Evolutionary conservation across 1,140 invertebrate genomes (phyloP).

Genomic region (Drosophila fuyamai): DNA sequence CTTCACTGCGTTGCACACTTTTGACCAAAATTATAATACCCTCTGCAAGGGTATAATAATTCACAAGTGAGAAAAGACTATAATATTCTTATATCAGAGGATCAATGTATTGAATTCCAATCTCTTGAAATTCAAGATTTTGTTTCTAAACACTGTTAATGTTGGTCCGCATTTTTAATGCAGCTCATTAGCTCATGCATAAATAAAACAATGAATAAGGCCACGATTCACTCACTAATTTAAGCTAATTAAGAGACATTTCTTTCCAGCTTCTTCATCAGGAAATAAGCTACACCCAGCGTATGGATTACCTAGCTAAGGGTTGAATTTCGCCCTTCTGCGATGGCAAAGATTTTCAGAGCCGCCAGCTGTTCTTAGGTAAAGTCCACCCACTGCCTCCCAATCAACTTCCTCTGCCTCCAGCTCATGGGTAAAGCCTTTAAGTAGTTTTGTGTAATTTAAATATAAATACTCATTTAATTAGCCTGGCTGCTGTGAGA

Average conservation of each 20-base stretch:
- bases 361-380: slow-evolving; percentile 34
- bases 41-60: no score
- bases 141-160: no score
- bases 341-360: slow-evolving; percentile 9
- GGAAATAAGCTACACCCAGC: not conserved
- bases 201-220: no score
- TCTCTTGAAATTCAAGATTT: no score
- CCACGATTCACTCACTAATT: not conserved
- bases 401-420: not conserved
- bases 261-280: not conserved
- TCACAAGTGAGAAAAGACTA: no score
- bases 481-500: slow-evolving; percentile 71
- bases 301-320: slow-evolving; percentile 10
- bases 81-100: no score
- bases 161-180: no score
- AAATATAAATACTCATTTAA: slow-evolving; percentile 83
- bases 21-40: no score
- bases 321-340: slow-evolving; percentile 25
- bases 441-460: slow-evolving; percentile 80
- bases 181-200: no score
- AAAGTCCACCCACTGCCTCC: slow-evolving; percentile 8
- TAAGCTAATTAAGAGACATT: slow-evolving; percentile 9
- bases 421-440: slow-evolving; percentile 15
- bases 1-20: no score
- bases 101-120: no score